These are phyloP conservation scores for Gandaritis pyraliata DNA, from an alignment of 2,888 invertebrate species.

Conservation along the genomic window DNA sequence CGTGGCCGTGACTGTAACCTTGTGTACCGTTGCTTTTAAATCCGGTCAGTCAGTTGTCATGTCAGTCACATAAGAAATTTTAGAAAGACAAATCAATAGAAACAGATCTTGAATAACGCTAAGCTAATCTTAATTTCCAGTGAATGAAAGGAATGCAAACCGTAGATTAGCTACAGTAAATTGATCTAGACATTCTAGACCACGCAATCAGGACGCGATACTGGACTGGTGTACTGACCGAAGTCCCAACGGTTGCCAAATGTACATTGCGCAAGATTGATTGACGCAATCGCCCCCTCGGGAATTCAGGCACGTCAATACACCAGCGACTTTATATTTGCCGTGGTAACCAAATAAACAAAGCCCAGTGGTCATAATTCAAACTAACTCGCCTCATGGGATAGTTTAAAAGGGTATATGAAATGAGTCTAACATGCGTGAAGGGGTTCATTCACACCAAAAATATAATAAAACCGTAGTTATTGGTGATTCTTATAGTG, in stretches of 20 bases:
- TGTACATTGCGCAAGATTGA: slow-evolving; percentile 56
- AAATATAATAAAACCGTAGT: neutral
- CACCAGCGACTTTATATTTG: slow-evolving; percentile 9
- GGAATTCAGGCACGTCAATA: slow-evolving; percentile 39
- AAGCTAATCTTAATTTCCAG: neutral
- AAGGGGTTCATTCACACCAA: neutral
- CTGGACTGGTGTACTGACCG: slow-evolving; percentile 26
- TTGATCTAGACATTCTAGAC: slow-evolving; percentile 32
- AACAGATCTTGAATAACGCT: neutral
- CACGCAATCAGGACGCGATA: slow-evolving; percentile 46
- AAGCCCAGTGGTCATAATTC: neutral
- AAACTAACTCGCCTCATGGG: slow-evolving; percentile 2
- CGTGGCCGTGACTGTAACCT: slow-evolving; percentile 34
- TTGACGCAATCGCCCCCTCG: slow-evolving; percentile 29
- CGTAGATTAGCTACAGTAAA: slow-evolving; percentile 6
- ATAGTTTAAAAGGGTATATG: neutral
- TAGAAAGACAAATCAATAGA: neutral
- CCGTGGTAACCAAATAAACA: slow-evolving; percentile 12
- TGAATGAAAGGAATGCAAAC: slow-evolving; percentile 10
- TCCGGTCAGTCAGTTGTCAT: slow-evolving; percentile 6
- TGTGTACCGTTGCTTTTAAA: slow-evolving; percentile 20
- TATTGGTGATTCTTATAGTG: neutral
- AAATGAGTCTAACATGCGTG: slow-evolving; percentile 1
- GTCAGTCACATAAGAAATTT: neutral
- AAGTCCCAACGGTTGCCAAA: slow-evolving; percentile 60